Percentiles rank a stretch among this genome's conserved stretches.
These are phyloP conservation scores for Ophioninae sp. DNA, from an alignment of 2,888 invertebrate genomes.

Conservation along the genomic window DNA sequence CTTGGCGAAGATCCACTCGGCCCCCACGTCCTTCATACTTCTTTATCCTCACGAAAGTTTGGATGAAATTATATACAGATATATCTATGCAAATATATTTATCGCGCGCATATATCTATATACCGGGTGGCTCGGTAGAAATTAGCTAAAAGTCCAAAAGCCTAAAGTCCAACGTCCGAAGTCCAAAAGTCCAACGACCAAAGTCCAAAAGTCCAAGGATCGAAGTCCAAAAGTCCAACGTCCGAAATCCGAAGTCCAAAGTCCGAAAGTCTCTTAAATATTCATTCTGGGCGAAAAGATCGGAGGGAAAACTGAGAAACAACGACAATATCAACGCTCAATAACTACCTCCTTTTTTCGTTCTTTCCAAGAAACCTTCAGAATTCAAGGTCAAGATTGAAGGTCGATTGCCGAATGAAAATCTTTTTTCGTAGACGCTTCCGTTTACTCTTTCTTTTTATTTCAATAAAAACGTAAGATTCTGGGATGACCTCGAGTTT, in stretches of 20 bases:
- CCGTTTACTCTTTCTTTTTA: neutral
- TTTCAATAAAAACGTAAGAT: neutral
- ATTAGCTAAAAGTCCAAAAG: neutral
- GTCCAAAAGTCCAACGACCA: no score
- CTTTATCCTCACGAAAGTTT: constrained; percentile 40
- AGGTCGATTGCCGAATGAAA: neutral
- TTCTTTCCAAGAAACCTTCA: no score
- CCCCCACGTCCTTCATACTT: constrained; percentile 41
- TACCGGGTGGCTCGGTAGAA: neutral
- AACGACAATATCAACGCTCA: no score
- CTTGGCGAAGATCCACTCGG: constrained; percentile 38
- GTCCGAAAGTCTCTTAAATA: neutral
- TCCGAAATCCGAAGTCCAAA: no score
- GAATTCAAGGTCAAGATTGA: no score
- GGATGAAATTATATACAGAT: constrained; percentile 40
- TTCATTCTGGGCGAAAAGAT: neutral
- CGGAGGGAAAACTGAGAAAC: neutral
- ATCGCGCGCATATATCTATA: constrained; percentile 22
- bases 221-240: neutral
- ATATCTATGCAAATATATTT: constrained; percentile 10
- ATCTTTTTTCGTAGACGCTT: neutral
- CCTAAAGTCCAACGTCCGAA: no score
- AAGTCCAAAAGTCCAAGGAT: no score
- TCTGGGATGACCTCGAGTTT: no score
- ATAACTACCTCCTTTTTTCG: no score